These are phyloP conservation scores for Sebastes dallii DNA, from an alignment of 2,797 vertebrate genomes.

Conservation along the genomic window DNA sequence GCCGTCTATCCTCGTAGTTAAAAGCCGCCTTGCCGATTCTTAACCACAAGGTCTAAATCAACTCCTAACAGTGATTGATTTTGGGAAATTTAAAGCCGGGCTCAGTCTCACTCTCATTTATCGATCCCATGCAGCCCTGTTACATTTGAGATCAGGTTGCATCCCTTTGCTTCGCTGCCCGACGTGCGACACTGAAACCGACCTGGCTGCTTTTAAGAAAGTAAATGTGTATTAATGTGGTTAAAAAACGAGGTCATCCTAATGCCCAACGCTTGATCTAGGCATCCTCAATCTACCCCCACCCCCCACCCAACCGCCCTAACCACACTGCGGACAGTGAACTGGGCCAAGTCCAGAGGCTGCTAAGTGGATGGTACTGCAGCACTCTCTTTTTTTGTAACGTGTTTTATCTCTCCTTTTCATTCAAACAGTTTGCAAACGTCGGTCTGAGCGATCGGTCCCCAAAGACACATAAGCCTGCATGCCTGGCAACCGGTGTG, in stretches of 20 bases:
- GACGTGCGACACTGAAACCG: slow-evolving; percentile 47
- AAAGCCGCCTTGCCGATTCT: slow-evolving; percentile 61
- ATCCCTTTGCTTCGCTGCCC: slow-evolving; percentile 34
- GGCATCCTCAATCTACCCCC: slow-evolving; percentile 28
- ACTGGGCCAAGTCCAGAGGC: slow-evolving; percentile 73
- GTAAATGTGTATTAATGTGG: slow-evolving; percentile 64
- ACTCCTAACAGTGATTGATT: slow-evolving; percentile 77
- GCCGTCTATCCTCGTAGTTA: slow-evolving; percentile 63
- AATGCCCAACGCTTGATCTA: slow-evolving; percentile 33
- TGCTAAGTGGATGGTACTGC: slow-evolving; percentile 77
- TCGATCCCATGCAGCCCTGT: slow-evolving; percentile 65
- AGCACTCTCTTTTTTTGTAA: slow-evolving; percentile 58
- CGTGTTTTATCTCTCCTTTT: slow-evolving; percentile 68
- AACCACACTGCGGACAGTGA: slow-evolving; percentile 62
- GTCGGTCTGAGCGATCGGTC: slow-evolving; percentile 70
- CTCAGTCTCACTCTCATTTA: slow-evolving; percentile 62
- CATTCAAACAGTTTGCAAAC: slow-evolving; percentile 63
- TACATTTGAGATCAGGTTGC: slow-evolving; percentile 62
- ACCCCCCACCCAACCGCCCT: background rate
- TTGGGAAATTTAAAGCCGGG: slow-evolving; percentile 72
- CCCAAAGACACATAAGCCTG: slow-evolving; percentile 53
- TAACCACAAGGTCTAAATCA: slow-evolving; percentile 68
- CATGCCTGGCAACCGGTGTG: slow-evolving; percentile 41
- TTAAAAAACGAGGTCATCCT: slow-evolving; percentile 59
- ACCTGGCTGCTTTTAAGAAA: slow-evolving; percentile 52